Conservation (phyloP, 2,113 vertebrate genomes). For the Aythya baeri region DNA sequence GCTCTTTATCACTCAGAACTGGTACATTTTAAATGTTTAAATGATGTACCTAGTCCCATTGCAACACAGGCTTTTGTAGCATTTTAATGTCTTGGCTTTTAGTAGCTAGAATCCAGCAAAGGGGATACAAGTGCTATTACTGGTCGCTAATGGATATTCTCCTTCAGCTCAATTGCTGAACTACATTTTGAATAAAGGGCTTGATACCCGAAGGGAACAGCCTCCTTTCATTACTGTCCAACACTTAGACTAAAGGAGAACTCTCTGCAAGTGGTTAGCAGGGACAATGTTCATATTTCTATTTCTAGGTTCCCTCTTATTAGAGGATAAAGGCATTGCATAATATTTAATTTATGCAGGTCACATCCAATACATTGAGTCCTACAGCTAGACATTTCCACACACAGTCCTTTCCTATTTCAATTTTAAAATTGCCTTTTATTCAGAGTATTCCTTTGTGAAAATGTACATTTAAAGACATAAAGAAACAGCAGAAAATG, state of each 20-base stretch:
- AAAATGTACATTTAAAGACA: not conserved
- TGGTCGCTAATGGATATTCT: constrained; percentile 21
- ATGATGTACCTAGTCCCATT: not conserved
- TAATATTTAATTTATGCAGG: not conserved
- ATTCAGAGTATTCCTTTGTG: not conserved
- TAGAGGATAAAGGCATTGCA: not conserved
- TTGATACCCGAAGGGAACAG: not conserved
- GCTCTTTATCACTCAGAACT: not conserved
- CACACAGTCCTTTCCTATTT: not conserved
- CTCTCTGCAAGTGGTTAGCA: not conserved
- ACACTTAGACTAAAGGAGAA: not conserved
- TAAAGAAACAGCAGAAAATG: not conserved
- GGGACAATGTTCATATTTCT: not conserved
- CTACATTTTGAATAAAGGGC: constrained; percentile 6
- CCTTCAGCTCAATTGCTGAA: not conserved
- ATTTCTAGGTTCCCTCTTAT: not conserved
- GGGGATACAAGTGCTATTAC: not conserved
- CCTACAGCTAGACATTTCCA: not conserved
- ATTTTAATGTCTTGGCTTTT: constrained; percentile 5
- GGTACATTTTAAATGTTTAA: not conserved
- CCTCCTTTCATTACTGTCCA: not conserved
- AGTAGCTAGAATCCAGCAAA: not conserved
- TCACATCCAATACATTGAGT: not conserved
- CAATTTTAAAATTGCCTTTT: not conserved
- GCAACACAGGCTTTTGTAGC: not conserved